These are phyloP conservation scores for Poeciliopsis retropinna DNA, from an alignment of 2,113 vertebrate species.

Conservation along the genomic window DNA sequence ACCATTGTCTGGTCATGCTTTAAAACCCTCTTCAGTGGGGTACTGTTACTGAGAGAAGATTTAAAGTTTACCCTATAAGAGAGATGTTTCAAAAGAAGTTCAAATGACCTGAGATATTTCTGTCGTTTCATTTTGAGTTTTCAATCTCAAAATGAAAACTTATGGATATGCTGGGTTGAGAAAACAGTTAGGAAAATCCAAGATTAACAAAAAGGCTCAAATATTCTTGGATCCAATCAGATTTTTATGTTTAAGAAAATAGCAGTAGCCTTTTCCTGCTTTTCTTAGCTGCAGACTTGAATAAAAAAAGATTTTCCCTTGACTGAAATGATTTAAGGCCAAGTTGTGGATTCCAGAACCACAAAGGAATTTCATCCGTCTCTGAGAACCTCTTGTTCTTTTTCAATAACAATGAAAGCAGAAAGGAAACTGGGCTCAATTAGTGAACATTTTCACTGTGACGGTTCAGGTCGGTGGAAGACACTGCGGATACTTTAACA, in stretches of 20 bases:
- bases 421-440: background rate
- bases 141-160: too few species aligned
- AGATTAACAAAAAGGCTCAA: background rate
- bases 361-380: background rate
- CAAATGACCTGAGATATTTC: background rate
- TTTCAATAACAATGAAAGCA: background rate
- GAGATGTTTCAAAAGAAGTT: background rate
- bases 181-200: too few species aligned
- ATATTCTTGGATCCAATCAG: background rate
- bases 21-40: background rate
- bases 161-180: too few species aligned
- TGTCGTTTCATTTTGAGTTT: too few species aligned
- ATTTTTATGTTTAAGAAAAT: background rate
- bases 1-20: background rate
- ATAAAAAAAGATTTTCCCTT: background rate
- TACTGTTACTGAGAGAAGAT: background rate
- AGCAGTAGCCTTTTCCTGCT: background rate
- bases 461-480: conserved; percentile 19
- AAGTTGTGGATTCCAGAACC: background rate
- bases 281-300: background rate
- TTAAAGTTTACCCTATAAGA: background rate
- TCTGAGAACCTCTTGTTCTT: background rate
- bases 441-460: background rate
- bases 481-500: background rate
- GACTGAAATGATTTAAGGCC: background rate